Base-by-base conservation (phyloP, 2,888 invertebrate species). In the Nesidiocoris tenuis region DNA sequence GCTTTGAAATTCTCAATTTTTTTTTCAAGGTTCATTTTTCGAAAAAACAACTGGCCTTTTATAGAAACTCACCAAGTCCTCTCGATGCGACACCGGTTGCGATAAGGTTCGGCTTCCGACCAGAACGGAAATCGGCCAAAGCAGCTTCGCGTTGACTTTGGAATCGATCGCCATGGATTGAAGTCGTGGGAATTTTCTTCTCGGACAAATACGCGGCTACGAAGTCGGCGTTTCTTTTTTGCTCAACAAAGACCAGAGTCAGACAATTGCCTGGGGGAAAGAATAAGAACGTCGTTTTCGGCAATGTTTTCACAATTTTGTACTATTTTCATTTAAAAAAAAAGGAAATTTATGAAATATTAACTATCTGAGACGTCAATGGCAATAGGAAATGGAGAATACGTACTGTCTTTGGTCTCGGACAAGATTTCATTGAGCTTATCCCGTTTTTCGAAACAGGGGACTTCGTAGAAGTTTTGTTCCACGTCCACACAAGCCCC, bases 21-120 rank as follows among this genome's bases (percentile, higher is more conserved):
- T 12, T 55, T 55, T 55, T 12, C 12, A 55, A 55, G 55, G 16
- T 12, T 12, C 55, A 55, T 12, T 55, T 55, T 12, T 55, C 16
- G 17, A 22, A 24, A 12, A 23, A 56, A 16, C 24, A 19, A 63
- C 21, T 63, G 25, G 39, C 9, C n/a, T n/a, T 23, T 22, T n/a
- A n/a, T n/a, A 19, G 80, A 80, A 80, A 81, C 82, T 61, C 82
- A 90, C 90, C 93, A 0, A 98, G 85, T 0, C 98, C 98, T 74
- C 98, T 86, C 0, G 97, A 94, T 0, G 96, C 96, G 0, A 98
- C 97, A 0, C 95, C 94, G 0, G 98, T 98, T 0, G 98, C 98
- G 0, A 99, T 95, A 0, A 99, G 85, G 56, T 98, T 90, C 64
- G 88, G 88, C 82, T 91, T 90, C 16, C 84, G 85, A 0, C 95